Evolutionary conservation across 2,113 vertebrate genomes (phyloP).

Genomic region (Rhagologus leucostigma): DNA sequence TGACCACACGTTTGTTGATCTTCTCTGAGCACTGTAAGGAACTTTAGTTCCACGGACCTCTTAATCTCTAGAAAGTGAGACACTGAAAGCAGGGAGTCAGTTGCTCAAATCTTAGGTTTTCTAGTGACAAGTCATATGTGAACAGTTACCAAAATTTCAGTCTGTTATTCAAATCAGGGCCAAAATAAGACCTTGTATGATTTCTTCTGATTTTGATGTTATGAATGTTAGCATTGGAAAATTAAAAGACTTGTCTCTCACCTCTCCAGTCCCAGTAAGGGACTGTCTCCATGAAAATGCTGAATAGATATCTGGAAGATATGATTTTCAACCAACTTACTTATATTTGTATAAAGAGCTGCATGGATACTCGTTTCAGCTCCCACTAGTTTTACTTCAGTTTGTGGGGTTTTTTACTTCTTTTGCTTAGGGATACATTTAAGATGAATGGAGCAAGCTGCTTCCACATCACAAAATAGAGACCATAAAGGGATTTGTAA

Average conservation of each 20-base stretch:
- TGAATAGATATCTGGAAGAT: neutral
- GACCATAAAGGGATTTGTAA: slow-evolving; percentile 18
- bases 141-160: neutral
- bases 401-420: neutral
- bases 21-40: neutral
- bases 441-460: neutral
- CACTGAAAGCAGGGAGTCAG: neutral
- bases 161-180: neutral
- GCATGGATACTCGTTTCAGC: neutral
- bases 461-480: neutral
- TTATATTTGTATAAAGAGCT: neutral
- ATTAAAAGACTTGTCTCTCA: neutral
- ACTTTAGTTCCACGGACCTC: neutral
- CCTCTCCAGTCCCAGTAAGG: neutral
- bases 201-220: neutral
- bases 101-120: neutral
- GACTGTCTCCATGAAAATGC: neutral
- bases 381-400: neutral
- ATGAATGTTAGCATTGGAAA: neutral
- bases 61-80: neutral
- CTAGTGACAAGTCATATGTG: neutral
- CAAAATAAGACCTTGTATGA: neutral
- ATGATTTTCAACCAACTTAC: neutral
- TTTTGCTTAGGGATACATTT: neutral
- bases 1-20: neutral